Evolutionary conservation across 92 coral and sea anemone species (phyloP).

Genomic region (Metridium senile): DNA sequence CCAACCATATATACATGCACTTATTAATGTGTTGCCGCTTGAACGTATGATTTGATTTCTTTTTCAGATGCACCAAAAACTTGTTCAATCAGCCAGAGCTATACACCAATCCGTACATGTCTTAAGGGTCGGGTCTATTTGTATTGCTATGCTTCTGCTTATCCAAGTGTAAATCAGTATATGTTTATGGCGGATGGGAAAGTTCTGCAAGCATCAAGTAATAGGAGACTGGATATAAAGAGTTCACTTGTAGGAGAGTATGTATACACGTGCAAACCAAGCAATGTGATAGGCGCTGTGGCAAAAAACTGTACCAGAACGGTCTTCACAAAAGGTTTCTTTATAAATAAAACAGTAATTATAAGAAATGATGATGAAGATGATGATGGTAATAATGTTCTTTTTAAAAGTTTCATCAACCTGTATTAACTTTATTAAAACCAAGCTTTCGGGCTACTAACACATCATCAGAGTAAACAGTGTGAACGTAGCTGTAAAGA

Average conservation of each 20-base stretch:
- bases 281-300: neutral
- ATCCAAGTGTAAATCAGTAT: neutral
- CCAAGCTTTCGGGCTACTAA: no score
- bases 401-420: no score
- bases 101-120: neutral
- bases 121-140: neutral
- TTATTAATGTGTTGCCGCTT: no score
- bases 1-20: no score
- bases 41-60: no score
- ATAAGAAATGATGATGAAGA: no score
- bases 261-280: neutral
- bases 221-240: neutral
- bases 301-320: neutral
- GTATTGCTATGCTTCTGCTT: neutral
- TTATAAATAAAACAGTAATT: no score
- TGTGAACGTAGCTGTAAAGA: no score
- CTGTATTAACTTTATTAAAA: no score
- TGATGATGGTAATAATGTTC: neutral
- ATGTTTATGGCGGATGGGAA: neutral
- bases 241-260: neutral
- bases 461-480: no score
- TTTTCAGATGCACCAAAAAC: neutral
- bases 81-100: neutral
- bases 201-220: neutral
- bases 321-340: neutral